These are phyloP conservation scores for Sceloporus undulatus DNA, from an alignment of 2,113 vertebrate genomes.

Conservation along the genomic window DNA sequence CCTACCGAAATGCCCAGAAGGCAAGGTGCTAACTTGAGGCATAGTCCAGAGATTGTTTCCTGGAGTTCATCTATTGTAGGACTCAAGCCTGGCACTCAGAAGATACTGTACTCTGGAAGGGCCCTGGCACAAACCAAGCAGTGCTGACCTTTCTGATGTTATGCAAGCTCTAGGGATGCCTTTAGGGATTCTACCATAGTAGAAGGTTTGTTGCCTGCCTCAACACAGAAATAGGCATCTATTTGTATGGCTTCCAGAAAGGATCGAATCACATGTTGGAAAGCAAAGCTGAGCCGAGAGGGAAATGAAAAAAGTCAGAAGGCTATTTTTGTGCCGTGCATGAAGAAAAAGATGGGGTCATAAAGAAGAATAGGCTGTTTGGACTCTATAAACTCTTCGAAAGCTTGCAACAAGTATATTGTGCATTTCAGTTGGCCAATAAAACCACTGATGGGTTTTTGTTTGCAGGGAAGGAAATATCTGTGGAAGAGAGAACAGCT, in stretches of 20 bases:
- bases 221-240: constrained; percentile 8
- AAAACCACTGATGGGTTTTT: too few relatives aligned
- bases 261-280: not conserved
- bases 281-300: not conserved
- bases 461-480: not conserved
- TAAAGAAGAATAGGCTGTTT: not conserved
- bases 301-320: not conserved
- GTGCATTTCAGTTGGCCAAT: too few relatives aligned
- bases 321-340: not conserved
- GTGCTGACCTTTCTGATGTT: not conserved
- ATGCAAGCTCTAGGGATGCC: not conserved
- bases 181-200: not conserved
- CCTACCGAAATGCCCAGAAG: not conserved
- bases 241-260: constrained; percentile 11
- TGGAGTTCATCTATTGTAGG: not conserved
- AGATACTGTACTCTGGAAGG: not conserved
- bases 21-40: not conserved
- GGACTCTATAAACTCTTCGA: too few relatives aligned
- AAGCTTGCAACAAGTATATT: too few relatives aligned
- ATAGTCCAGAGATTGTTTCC: not conserved
- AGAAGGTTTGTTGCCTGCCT: not conserved
- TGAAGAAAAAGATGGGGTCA: not conserved
- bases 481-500: too few relatives aligned
- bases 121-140: too few relatives aligned
- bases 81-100: not conserved